Conservation (phyloP, 2,113 vertebrate genomes). For the Pongo abelii region DNA sequence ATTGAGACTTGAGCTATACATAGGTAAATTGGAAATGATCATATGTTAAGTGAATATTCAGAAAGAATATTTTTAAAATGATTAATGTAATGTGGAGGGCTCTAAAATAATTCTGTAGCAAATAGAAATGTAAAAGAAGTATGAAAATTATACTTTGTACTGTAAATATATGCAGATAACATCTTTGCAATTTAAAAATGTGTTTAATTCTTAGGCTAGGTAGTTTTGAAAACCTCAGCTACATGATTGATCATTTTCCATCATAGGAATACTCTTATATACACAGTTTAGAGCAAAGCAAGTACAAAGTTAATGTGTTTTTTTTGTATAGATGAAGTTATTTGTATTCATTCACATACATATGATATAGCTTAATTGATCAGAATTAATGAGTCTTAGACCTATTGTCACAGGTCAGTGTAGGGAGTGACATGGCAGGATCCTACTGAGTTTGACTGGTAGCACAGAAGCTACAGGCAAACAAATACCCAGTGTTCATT, state of each 20-base stretch:
- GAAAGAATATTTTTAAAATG: slow-evolving; percentile 20
- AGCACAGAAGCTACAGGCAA: background rate
- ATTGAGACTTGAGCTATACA: slow-evolving; percentile 26
- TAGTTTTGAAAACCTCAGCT: background rate
- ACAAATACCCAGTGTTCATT: background rate
- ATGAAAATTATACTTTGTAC: background rate
- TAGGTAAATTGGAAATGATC: background rate
- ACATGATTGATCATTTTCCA: background rate
- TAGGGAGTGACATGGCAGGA: background rate
- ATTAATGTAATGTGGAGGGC: background rate
- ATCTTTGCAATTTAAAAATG: background rate
- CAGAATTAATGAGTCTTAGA: background rate
- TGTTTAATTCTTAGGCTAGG: background rate
- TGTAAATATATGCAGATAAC: slow-evolving; percentile 2
- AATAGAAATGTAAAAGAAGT: background rate
- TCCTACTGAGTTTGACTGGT: background rate
- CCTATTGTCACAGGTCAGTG: background rate
- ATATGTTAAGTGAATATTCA: slow-evolving; percentile 30
- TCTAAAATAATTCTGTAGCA: slow-evolving; percentile 37
- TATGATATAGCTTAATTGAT: background rate
- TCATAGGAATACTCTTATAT: background rate
- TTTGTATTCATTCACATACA: background rate
- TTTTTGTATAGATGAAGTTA: background rate
- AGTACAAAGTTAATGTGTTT: background rate
- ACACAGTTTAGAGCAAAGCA: background rate